Evolutionary conservation across 2,113 vertebrate genomes (phyloP).

Genomic region (Himantopus leucocephalus): DNA sequence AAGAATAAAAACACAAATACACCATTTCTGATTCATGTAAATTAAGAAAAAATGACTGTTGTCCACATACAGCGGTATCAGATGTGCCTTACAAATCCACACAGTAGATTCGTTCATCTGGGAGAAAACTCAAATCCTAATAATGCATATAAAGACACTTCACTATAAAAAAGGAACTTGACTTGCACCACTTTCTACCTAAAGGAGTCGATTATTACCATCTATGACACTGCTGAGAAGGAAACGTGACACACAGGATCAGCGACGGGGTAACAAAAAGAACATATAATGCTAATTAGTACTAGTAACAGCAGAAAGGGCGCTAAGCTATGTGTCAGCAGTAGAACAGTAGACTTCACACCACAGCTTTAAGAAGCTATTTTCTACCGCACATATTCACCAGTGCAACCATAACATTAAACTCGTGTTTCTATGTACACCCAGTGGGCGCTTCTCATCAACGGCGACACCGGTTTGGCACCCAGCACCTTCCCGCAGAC

Average conservation of each 20-base stretch:
- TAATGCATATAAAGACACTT: rapidly evolving
- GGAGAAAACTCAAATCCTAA: background rate
- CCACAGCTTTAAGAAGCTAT: rapidly evolving
- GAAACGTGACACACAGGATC: too few relatives aligned
- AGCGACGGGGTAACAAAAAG: background rate
- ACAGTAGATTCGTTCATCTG: too few relatives aligned
- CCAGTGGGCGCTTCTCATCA: rapidly evolving
- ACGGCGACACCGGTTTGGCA: rapidly evolving
- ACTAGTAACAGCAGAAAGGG: rapidly evolving
- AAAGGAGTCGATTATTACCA: background rate
- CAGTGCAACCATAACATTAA: rapidly evolving
- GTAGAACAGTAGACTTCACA: background rate
- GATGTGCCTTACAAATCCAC: background rate
- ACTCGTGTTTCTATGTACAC: rapidly evolving
- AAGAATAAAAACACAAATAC: background rate
- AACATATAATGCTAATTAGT: rapidly evolving
- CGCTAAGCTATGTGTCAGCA: background rate
- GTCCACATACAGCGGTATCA: rapidly evolving
- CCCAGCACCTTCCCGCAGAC: background rate
- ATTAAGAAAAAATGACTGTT: background rate
- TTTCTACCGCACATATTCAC: rapidly evolving
- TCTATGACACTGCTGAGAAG: rapidly evolving
- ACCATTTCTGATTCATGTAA: rapidly evolving
- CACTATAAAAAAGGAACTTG: background rate
- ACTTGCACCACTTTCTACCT: background rate